Evolutionary conservation across 2,888 invertebrate species (phyloP), one percentile per base, ranked within the genome.

Genomic region (Ceramica pisi): DNA sequence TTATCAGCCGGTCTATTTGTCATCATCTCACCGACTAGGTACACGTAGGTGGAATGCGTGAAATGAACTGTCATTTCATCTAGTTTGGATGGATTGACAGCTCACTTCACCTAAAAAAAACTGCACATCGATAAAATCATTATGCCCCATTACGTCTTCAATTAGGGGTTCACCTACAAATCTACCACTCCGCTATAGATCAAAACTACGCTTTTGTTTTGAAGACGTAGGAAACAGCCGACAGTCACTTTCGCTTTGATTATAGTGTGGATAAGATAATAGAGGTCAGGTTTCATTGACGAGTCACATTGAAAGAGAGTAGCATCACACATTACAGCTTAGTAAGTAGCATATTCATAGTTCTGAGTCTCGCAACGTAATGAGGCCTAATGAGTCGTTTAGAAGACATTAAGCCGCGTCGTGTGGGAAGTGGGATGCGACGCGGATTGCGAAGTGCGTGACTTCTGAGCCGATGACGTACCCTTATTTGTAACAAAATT

Each of bases 381-480:
- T 77, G 72, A 77, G 67, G 55, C 63, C 57, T 83, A 83, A 81
- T 79, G 74, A 71, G 80, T 76, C 81, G 84, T 77, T 81, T 80
- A 75, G 77, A 82, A 82, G 74, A 68, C 61, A 72, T 77, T 72
- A 71, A 67, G 66, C 35, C n/a, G 56, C 67, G 72, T 59, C 61
- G 44, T 75, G 71, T 83, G 82, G 82, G 84, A 84, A 83, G 67
- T 84, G 68, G 72, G 65, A 82, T 83, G 82, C 70, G 72, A 65
- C 60, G 71, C 65, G 69, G 68, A 77, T 81, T 79, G 75, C 68
- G 53, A 61, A 73, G 78, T 78, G 38, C 41, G 35, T 71, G 55
- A 48, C 50, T 35, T 44, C 23, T 46, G 19, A 35, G 53, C 19
- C 31, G 21, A 16, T 41, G 62, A 55, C 67, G 62, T 72, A 70